Base-by-base conservation (phyloP, 2,113 vertebrate genomes). In the Lophochroa leadbeateri region DNA sequence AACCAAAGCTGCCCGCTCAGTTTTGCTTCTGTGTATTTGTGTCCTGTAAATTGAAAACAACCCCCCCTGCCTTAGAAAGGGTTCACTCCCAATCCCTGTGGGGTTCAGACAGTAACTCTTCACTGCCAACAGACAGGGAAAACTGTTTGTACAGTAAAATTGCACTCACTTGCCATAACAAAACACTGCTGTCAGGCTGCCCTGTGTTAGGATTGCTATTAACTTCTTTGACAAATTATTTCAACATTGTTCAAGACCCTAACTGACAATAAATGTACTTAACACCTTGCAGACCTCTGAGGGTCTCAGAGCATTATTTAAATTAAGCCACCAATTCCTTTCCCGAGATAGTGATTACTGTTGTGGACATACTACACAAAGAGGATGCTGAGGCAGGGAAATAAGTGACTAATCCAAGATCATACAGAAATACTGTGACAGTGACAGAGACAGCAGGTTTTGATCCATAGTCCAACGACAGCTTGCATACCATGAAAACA, bases 51-150 rank as follows among this genome's bases (percentile, higher is more conserved):
- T 7, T 13, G 50, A 70, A 76, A 49, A 11, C 53, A 24, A 3
- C 44, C 58, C 33, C 58, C 33, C 41, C 7, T 52, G 23, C 23
- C 41, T 10, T 2, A 33, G 67, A 21, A 18, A 11, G 4, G 27
- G 41, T 35, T 18, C 20, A 3, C 20, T 67, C 13, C 41, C 4
- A 0, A 7, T 58, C n/a, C 23, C 37, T 57, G 5, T 0, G 2
- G 11, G 39, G 18, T 46, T 50, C 18, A 4, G 31, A 2, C 1
- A 19, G 43, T 3, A 61, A 49, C 17, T 55, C 47, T 57, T 27
- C n/a, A 13, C 27, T 28, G 43, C 52, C 57, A 39, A 35, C 47
- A 82, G 47, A n/a, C 41, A 43, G 52, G 17, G 17, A 57, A 27
- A 49, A 63, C 19, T 7, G 9, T 29, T 39, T 39, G 28, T 17